phyloP scores from a whole-genome alignment of 2,888 invertebrate genomes.

The Gryllus longicercus region DNA sequence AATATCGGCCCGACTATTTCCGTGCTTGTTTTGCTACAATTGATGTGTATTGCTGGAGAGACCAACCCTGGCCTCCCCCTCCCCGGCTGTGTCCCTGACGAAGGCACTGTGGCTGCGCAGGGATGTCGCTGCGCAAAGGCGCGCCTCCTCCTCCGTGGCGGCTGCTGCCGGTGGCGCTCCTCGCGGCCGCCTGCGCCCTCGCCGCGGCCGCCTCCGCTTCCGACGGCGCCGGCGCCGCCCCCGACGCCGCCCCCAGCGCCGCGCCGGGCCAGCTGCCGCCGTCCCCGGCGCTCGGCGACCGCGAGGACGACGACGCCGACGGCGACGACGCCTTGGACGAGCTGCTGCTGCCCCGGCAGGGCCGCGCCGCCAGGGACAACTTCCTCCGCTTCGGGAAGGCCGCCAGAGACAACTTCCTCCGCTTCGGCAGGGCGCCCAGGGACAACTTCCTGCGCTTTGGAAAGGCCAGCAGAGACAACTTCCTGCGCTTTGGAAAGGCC shows the following conservation, averaged over 20 bases:
- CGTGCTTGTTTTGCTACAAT: too few relatives aligned
- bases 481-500: not conserved
- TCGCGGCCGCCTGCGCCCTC: slow-evolving; percentile 2
- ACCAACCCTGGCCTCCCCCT: too few relatives aligned
- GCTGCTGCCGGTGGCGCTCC: slow-evolving; percentile 22
- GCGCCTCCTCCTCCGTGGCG: slow-evolving; percentile 18
- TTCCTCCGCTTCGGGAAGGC: slow-evolving; percentile 18
- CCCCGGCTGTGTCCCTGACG: not conserved
- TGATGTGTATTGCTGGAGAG: too few relatives aligned
- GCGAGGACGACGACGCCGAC: slow-evolving; percentile 35
- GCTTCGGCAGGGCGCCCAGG: slow-evolving; percentile 11
- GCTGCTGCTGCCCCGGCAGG: slow-evolving; percentile 35
- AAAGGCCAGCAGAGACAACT: slow-evolving; percentile 6
- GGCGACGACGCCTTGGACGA: slow-evolving; percentile 35
- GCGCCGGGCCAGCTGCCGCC: not conserved
- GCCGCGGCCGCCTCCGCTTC: too few relatives aligned
- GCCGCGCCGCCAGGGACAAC: slow-evolving; percentile 22
- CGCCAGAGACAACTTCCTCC: not conserved
- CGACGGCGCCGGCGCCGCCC: not conserved
- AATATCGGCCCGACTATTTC: too few relatives aligned
- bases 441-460: slow-evolving; percentile 29
- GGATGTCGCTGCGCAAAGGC: not conserved
- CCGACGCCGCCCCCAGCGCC: not conserved
- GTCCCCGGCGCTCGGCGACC: not conserved
- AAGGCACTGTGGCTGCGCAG: not conserved